Conservation (phyloP, 2,888 invertebrate genomes). For the Synergus laeviventris region DNA sequence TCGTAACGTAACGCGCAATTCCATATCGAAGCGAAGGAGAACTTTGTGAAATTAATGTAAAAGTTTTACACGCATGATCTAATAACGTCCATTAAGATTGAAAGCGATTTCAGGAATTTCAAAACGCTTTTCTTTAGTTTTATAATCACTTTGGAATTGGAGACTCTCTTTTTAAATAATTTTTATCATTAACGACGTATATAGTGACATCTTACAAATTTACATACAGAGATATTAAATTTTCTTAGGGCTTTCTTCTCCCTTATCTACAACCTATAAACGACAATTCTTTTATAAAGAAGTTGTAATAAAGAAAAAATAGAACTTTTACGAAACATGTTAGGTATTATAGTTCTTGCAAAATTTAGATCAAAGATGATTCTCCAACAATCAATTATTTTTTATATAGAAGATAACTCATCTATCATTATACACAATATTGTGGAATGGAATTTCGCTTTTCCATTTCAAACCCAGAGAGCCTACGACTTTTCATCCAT, state of each 20-base stretch:
- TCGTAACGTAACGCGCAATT: conserved; percentile 7
- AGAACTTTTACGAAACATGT: not conserved
- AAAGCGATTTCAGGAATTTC: conserved; percentile 8
- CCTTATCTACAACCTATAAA: not conserved
- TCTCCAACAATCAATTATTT: not conserved
- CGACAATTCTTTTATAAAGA: conserved; percentile 25
- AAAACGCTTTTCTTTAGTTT: conserved; percentile 2
- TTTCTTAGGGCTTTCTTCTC: conserved; percentile 8
- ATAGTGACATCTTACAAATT: conserved; percentile 31
- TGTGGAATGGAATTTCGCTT: not conserved
- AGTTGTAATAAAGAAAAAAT: not conserved
- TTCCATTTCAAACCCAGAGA: not conserved
- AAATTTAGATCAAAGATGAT: not conserved
- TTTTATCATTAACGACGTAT: not conserved
- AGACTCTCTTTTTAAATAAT: conserved; percentile 5
- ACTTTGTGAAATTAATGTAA: conserved; percentile 34
- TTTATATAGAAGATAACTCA: not conserved
- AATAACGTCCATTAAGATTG: conserved; percentile 12
- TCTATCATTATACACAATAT: not conserved
- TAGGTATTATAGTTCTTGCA: not conserved
- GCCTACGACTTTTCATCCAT: conserved; percentile 73
- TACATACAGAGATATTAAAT: conserved; percentile 24
- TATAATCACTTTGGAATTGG: conserved; percentile 25
- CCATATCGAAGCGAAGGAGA: conserved; percentile 31
- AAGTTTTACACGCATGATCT: conserved; percentile 15